Evolutionary conservation across 2,888 invertebrate species (phyloP).

Genomic region (Coleophora flavipennella): DNA sequence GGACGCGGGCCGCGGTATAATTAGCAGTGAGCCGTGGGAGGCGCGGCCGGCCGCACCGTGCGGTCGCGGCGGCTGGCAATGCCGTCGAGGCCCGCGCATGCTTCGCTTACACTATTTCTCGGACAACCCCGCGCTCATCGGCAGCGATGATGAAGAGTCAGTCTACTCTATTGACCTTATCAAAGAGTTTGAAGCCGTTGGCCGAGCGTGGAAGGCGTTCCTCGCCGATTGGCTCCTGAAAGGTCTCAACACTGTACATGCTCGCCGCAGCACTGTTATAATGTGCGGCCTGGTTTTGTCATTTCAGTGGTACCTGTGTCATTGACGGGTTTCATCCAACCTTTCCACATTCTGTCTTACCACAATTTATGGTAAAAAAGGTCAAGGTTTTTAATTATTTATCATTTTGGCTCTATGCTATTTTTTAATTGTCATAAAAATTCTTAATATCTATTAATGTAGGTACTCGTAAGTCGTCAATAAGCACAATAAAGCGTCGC

Average conservation of each 20-base stretch:
- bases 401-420: no score
- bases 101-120: slow-evolving; percentile 89
- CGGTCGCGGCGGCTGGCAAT: slow-evolving; percentile 47
- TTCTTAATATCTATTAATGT: no score
- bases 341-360: no score
- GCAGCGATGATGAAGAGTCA: slow-evolving; percentile 71
- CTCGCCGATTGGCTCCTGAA: slow-evolving; percentile 78
- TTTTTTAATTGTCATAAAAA: no score
- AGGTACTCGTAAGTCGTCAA: no score
- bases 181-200: slow-evolving; percentile 88
- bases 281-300: slow-evolving; percentile 33
- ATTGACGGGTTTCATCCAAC: no score
- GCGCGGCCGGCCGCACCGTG: slow-evolving; percentile 65
- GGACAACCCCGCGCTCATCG: slow-evolving; percentile 81
- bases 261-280: slow-evolving; percentile 4
- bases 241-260: slow-evolving; percentile 30
- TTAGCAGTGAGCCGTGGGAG: slow-evolving; percentile 69
- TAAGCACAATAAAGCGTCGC: no score
- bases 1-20: slow-evolving; percentile 41
- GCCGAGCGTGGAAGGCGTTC: slow-evolving; percentile 83
- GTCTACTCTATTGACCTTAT: slow-evolving; percentile 88
- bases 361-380: no score
- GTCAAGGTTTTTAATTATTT: no score
- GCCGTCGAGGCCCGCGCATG: slow-evolving; percentile 75
- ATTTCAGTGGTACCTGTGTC: slow-evolving; percentile 29